Percentiles rank a stretch among this genome's conserved stretches.
Evolutionary conservation across 2,888 invertebrate species (phyloP).

Genomic region (Acronicta alni): DNA sequence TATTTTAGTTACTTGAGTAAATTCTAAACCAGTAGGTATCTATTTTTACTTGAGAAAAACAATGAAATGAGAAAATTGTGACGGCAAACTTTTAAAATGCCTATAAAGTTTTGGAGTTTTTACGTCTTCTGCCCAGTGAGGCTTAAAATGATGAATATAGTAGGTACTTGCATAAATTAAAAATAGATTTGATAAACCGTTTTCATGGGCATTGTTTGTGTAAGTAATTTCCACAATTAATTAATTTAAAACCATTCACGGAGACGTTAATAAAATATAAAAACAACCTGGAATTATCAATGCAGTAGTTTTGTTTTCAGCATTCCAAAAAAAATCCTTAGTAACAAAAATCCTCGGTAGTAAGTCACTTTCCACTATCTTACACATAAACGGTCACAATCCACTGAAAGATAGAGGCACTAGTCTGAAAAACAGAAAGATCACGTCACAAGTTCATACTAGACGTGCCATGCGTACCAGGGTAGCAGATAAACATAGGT

Average conservation of each 20-base stretch:
- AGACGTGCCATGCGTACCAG: slow-evolving; percentile 74
- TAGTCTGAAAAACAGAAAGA: slow-evolving; percentile 72
- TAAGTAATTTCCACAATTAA: slow-evolving; percentile 1
- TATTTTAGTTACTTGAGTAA: slow-evolving; percentile 4
- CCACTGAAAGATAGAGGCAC: slow-evolving; percentile 69
- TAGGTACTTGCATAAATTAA: neutral
- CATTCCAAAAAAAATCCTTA: slow-evolving; percentile 76
- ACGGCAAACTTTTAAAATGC: neutral
- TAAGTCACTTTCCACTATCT: slow-evolving; percentile 80
- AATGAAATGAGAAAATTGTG: neutral
- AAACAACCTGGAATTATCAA: slow-evolving; percentile 72
- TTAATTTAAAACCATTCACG: slow-evolving; percentile 1
- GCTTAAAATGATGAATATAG: slow-evolving; percentile 14
- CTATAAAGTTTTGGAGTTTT: slow-evolving; percentile 21
- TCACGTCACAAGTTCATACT: slow-evolving; percentile 79
- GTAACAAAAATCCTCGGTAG: slow-evolving; percentile 74
- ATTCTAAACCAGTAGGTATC: neutral
- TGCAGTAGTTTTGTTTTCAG: slow-evolving; percentile 61
- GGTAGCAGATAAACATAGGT: slow-evolving; percentile 78
- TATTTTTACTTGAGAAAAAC: slow-evolving; percentile 8
- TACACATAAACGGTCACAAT: slow-evolving; percentile 82
- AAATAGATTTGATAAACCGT: neutral
- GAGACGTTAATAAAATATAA: slow-evolving; percentile 15
- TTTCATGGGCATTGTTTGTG: neutral
- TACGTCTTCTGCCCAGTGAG: slow-evolving; percentile 25